Conservation (phyloP, 2,797 vertebrate species). For the Tolypeutes matacus region DNA sequence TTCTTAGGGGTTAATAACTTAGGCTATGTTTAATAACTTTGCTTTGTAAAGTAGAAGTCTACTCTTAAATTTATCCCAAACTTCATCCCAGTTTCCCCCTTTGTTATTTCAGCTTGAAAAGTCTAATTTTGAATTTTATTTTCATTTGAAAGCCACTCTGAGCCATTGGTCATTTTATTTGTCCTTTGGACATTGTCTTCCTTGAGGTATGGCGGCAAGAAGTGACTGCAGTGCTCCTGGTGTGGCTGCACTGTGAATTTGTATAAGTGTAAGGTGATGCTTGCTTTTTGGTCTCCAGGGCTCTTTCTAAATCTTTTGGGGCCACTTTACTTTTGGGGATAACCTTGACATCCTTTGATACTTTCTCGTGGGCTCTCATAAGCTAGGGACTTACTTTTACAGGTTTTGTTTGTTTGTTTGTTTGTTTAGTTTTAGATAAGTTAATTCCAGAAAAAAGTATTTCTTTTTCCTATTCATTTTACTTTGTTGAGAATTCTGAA, state of each 20-base stretch:
- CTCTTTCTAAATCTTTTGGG: slow-evolving; percentile 33
- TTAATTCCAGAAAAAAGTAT: slow-evolving; percentile 24
- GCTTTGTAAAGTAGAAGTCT: slow-evolving; percentile 48
- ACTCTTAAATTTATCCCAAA: slow-evolving; percentile 9
- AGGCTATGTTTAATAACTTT: slow-evolving; percentile 44
- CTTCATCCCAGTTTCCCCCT: not conserved
- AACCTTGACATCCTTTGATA: slow-evolving; percentile 47
- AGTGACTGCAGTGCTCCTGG: slow-evolving; percentile 57
- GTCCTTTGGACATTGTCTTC: slow-evolving; percentile 60
- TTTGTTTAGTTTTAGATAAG: slow-evolving; percentile 43
- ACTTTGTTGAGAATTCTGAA: slow-evolving; percentile 37
- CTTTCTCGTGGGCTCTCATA: slow-evolving; percentile 25
- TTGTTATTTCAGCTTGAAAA: slow-evolving; percentile 52
- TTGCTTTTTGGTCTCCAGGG: slow-evolving; percentile 59
- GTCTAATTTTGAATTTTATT: slow-evolving; percentile 57
- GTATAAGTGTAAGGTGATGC: slow-evolving; percentile 60
- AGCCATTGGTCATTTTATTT: slow-evolving; percentile 45
- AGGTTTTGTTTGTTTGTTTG: slow-evolving; percentile 3
- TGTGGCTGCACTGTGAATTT: slow-evolving; percentile 68
- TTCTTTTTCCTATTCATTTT: slow-evolving; percentile 49
- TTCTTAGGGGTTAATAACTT: slow-evolving; percentile 8
- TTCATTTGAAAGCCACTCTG: slow-evolving; percentile 43
- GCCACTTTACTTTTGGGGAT: slow-evolving; percentile 29
- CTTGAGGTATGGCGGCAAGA: slow-evolving; percentile 63
- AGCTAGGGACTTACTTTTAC: slow-evolving; percentile 60